Evolutionary conservation across 2,888 invertebrate species (phyloP).

Genomic region (Protula sp.): DNA sequence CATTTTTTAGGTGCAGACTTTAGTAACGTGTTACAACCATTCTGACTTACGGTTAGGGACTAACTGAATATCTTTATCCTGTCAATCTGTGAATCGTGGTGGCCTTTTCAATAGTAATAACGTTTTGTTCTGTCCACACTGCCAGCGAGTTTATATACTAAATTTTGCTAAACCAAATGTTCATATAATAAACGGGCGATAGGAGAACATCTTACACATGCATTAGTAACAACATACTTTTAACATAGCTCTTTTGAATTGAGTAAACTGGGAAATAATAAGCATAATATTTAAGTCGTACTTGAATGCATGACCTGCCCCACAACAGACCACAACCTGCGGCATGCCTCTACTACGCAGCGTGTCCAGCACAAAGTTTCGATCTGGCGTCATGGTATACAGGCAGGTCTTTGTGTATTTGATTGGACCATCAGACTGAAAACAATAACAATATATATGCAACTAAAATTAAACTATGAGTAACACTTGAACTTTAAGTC

Average conservation of each 20-base stretch:
- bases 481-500: neutral
- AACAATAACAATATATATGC: too few relatives aligned
- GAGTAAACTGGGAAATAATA: neutral
- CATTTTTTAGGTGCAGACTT: too few relatives aligned
- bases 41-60: too few relatives aligned
- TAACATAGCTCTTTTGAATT: neutral
- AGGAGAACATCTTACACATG: too few relatives aligned
- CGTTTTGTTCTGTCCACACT: too few relatives aligned
- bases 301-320: slow-evolving; percentile 51
- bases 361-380: slow-evolving; percentile 45
- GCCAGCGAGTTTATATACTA: too few relatives aligned
- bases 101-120: too few relatives aligned
- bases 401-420: slow-evolving; percentile 46
- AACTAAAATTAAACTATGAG: neutral
- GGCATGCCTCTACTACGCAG: slow-evolving; percentile 33
- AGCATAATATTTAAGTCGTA: slow-evolving; percentile 13
- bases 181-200: too few relatives aligned
- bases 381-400: slow-evolving; percentile 48
- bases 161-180: neutral
- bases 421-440: slow-evolving; percentile 37
- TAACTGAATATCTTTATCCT: too few relatives aligned
- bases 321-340: slow-evolving; percentile 42
- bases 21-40: too few relatives aligned
- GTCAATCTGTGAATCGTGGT: too few relatives aligned
- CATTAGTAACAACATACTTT: too few relatives aligned